Percentiles rank a stretch among this genome's conserved stretches.
These are phyloP conservation scores for Phallusia fumigata DNA, from an alignment of 23 tunicate genomes.

Conservation along the genomic window DNA sequence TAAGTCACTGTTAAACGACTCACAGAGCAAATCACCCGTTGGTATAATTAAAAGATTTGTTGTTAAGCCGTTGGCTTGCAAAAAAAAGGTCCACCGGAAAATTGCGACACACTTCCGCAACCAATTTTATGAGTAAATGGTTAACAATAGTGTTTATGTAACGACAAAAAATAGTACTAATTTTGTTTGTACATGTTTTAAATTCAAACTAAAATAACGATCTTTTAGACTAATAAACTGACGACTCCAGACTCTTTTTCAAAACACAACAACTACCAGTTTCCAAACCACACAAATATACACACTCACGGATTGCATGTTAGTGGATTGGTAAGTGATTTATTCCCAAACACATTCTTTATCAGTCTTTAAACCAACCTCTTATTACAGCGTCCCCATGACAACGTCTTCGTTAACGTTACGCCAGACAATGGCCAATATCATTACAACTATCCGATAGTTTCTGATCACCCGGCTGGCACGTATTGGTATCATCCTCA, in stretches of 20 bases:
- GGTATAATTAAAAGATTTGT: too few relatives aligned
- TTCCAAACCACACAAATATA: neutral
- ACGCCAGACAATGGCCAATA: neutral
- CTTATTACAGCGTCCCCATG: neutral
- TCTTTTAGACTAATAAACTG: neutral
- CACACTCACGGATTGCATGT: slow-evolving; percentile 3
- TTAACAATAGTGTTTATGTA: too few relatives aligned
- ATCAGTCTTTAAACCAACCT: neutral
- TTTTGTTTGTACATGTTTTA: too few relatives aligned
- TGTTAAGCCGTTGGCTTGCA: too few relatives aligned
- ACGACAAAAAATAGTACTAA: too few relatives aligned
- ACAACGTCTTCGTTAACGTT: neutral
- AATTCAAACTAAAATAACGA: neutral
- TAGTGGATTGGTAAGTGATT: neutral
- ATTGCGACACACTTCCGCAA: too few relatives aligned
- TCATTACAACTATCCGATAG: neutral
- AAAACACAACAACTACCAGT: neutral
- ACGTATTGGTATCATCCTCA: slow-evolving; percentile 7
- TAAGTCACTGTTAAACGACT: too few relatives aligned
- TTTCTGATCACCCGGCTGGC: neutral
- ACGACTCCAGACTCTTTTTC: neutral
- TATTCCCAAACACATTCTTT: neutral
- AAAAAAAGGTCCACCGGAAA: too few relatives aligned
- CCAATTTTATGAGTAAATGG: too few relatives aligned
- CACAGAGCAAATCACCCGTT: too few relatives aligned